These are phyloP conservation scores for Trinorchestia longiramus DNA, from an alignment of 1,140 invertebrate genomes.

Conservation along the genomic window DNA sequence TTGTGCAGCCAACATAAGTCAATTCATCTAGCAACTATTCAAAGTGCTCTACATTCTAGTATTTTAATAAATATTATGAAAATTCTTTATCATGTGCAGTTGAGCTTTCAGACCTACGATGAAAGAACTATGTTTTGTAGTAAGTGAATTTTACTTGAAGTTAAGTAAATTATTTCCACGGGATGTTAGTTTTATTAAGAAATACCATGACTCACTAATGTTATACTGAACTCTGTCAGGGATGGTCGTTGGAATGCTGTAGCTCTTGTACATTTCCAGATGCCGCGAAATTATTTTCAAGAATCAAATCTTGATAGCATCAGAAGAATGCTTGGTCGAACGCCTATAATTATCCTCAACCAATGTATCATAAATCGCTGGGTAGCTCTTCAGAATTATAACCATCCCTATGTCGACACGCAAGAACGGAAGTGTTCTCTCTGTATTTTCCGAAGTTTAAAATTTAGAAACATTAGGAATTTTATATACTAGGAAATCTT, in stretches of 20 bases:
- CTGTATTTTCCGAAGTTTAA: not conserved
- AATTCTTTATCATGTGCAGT: no score
- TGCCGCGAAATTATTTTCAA: not conserved
- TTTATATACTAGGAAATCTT: not conserved
- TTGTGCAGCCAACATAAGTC: no score
- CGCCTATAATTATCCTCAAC: not conserved
- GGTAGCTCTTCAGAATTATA: not conserved
- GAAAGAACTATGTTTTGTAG: not conserved
- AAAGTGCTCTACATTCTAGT: no score
- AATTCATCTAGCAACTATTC: no score
- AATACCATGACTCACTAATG: not conserved
- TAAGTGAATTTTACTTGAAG: not conserved
- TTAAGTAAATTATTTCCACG: not conserved
- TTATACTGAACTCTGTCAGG: not conserved
- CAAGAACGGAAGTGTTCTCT: no score
- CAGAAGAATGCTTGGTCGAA: not conserved
- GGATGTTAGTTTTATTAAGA: not conserved
- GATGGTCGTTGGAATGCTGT: no score
- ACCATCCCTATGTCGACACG: no score
- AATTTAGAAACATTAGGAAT: not conserved
- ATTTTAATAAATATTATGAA: no score
- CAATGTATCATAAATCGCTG: not conserved
- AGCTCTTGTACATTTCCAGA: not conserved
- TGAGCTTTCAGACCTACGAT: not conserved
- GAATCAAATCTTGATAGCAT: not conserved